Evolutionary conservation across 2,888 invertebrate species (phyloP).

Genomic region (Ferrisia virgata): DNA sequence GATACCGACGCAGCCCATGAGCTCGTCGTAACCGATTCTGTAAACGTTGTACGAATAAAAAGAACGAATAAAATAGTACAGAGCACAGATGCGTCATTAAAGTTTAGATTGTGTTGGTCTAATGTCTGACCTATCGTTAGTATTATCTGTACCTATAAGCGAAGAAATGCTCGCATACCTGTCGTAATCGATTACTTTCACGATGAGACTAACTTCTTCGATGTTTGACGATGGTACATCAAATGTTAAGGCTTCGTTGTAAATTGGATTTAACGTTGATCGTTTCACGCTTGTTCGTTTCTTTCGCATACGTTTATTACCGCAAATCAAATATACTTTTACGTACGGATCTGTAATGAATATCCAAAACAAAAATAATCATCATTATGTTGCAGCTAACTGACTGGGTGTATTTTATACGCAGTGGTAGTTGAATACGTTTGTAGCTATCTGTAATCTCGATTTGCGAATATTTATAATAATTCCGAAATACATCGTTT

Average conservation of each 20-base stretch:
- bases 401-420: no score
- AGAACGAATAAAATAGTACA: background rate
- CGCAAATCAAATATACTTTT: slow-evolving; percentile 82
- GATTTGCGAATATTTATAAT: no score
- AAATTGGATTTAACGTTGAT: slow-evolving; percentile 81
- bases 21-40: slow-evolving; percentile 82
- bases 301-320: slow-evolving; percentile 86
- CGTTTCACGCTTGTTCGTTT: slow-evolving; percentile 88
- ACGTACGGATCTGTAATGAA: slow-evolving; percentile 82
- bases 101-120: background rate
- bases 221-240: slow-evolving; percentile 81
- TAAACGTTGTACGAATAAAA: no score
- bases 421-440: background rate
- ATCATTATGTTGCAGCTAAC: no score
- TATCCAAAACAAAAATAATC: background rate
- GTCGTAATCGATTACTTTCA: slow-evolving; percentile 87
- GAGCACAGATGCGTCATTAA: background rate
- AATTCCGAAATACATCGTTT: no score
- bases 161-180: slow-evolving; percentile 58
- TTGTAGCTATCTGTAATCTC: background rate
- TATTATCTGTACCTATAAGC: no score
- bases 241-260: slow-evolving; percentile 90
- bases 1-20: slow-evolving; percentile 81
- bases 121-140: no score
- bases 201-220: slow-evolving; percentile 74